These are phyloP conservation scores for Drosophila fuyamai DNA, from an alignment of 1,140 invertebrate genomes.

Conservation along the genomic window DNA sequence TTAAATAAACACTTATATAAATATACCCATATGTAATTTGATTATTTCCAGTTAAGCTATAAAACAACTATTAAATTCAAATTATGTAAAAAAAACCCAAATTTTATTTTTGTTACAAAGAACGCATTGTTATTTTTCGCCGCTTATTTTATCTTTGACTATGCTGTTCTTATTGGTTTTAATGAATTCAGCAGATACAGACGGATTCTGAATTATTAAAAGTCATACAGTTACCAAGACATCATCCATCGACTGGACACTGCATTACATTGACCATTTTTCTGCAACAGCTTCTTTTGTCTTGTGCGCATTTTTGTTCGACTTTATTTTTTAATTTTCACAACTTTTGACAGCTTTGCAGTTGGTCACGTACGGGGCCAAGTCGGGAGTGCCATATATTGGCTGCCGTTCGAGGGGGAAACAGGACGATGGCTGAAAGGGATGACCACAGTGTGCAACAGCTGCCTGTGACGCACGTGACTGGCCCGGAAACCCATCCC, in stretches of 20 bases:
- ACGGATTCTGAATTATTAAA: slow-evolving; percentile 6
- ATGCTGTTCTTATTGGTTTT: neutral
- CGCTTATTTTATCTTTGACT: too few relatives aligned
- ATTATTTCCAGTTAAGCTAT: too few relatives aligned
- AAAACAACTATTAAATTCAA: too few relatives aligned
- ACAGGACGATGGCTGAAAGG: neutral
- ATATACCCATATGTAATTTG: too few relatives aligned
- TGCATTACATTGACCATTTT: slow-evolving; percentile 3
- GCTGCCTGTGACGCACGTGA: slow-evolving; percentile 74
- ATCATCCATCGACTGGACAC: neutral
- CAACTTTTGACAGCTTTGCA: slow-evolving; percentile 78
- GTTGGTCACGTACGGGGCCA: slow-evolving; percentile 69
- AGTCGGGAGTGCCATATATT: slow-evolving; percentile 65
- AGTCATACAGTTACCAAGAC: neutral
- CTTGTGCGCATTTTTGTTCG: slow-evolving; percentile 71
- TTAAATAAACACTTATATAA: too few relatives aligned
- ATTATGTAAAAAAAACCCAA: too few relatives aligned
- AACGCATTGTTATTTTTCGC: too few relatives aligned
- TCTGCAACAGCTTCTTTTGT: slow-evolving; percentile 14
- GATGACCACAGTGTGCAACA: slow-evolving; percentile 64
- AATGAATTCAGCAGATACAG: neutral
- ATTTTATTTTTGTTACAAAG: too few relatives aligned
- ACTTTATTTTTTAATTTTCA: slow-evolving; percentile 82
- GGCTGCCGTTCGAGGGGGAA: slow-evolving; percentile 22
- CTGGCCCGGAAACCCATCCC: slow-evolving; percentile 20